phyloP scores from a whole-genome alignment of 2,113 vertebrate genomes.

The Hippocampus zosterae region DNA sequence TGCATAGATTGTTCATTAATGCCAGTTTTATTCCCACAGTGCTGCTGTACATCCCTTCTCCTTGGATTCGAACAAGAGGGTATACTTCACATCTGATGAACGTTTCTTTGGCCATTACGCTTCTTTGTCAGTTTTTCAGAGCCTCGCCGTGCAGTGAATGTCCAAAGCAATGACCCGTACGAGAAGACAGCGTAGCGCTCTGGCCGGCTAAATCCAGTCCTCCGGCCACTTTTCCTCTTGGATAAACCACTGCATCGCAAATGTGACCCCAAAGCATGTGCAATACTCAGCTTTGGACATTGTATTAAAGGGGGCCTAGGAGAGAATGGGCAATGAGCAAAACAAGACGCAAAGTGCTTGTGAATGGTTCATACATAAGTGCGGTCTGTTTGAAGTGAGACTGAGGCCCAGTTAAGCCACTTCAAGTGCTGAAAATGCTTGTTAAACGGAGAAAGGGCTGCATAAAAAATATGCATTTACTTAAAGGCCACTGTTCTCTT shows the following conservation, averaged over 20 bases:
- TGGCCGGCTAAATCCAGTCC: constrained; percentile 53
- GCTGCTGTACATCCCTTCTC: constrained; percentile 6
- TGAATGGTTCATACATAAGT: constrained; percentile 8
- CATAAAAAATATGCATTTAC: not conserved
- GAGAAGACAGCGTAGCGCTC: constrained; percentile 38
- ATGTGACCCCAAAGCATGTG: constrained; percentile 37
- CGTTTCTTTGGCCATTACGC: constrained; percentile 23
- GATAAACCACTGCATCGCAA: constrained; percentile 53
- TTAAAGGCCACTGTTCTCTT: not conserved
- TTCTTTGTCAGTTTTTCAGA: constrained; percentile 39
- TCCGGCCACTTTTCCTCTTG: constrained; percentile 58
- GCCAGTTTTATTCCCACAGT: not conserved
- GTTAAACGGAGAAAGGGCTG: not conserved
- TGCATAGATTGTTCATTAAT: not conserved
- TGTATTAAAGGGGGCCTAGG: constrained; percentile 31
- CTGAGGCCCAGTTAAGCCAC: constrained; percentile 1
- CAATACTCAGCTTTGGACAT: constrained; percentile 35
- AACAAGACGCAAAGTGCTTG: constrained; percentile 34
- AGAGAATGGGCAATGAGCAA: not conserved
- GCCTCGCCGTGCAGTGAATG: constrained; percentile 41
- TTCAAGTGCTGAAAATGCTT: not conserved
- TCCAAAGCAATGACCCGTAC: constrained; percentile 57
- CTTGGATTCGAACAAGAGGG: constrained; percentile 1
- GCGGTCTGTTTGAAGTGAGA: constrained; percentile 6
- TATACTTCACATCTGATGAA: constrained; percentile 22